Conservation (phyloP, 2,888 invertebrate species). For the Andricus quercusramuli region DNA sequence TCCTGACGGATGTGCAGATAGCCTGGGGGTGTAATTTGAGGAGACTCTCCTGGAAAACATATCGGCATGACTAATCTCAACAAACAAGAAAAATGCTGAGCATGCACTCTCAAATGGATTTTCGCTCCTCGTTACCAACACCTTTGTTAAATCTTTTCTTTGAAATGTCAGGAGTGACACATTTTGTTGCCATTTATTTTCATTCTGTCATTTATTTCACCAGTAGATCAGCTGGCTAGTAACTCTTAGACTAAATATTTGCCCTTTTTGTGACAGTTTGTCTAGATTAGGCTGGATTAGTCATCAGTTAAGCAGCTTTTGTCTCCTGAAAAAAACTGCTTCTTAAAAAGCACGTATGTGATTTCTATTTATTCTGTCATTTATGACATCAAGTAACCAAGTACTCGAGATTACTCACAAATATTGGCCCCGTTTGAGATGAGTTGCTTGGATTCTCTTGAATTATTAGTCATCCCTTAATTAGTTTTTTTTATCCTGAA, state of each 20-base stretch:
- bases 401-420: not conserved
- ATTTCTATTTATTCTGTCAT: not conserved
- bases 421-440: not conserved
- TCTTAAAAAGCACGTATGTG: not conserved
- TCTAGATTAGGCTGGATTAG: not conserved
- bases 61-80: not conserved
- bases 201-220: not conserved
- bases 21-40: not conserved
- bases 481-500: not conserved
- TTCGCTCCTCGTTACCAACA: not conserved
- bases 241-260: not conserved
- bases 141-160: not conserved
- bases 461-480: not conserved
- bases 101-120: not conserved
- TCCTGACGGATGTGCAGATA: not conserved
- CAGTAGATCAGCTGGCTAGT: no score
- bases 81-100: not conserved
- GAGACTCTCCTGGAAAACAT: not conserved
- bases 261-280: not conserved
- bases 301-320: not conserved
- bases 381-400: not conserved
- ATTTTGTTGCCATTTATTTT: not conserved
- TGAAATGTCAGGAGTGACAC: not conserved
- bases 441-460: not conserved
- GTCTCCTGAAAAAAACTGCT: not conserved